Evolutionary conservation across 2,888 invertebrate genomes (phyloP).

Genomic region (Tanytarsus gracilentus): DNA sequence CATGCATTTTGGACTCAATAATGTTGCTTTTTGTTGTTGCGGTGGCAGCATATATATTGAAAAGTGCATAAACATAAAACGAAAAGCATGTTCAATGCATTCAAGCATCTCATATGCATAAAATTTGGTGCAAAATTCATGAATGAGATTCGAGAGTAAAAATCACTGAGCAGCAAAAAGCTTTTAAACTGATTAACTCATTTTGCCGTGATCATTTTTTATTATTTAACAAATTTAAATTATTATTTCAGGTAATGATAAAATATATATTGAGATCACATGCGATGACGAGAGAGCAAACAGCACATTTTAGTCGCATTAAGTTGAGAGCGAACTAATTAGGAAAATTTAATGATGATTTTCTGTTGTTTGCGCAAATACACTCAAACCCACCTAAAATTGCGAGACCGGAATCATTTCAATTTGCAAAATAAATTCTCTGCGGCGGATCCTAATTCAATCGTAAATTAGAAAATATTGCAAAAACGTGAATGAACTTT

Average conservation of each 20-base stretch:
- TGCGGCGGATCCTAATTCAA: too few relatives aligned
- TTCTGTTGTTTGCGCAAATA: not conserved
- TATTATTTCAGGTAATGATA: not conserved
- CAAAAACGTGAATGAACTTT: too few relatives aligned
- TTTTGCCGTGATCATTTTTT: not conserved
- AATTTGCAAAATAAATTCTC: too few relatives aligned
- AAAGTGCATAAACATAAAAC: not conserved
- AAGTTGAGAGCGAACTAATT: too few relatives aligned
- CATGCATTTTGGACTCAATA: not conserved
- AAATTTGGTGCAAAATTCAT: not conserved
- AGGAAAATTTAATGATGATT: slow-evolving; percentile 6
- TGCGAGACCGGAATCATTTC: too few relatives aligned
- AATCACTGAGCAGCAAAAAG: not conserved
- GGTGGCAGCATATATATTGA: not conserved
- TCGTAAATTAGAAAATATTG: too few relatives aligned
- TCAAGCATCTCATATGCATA: not conserved
- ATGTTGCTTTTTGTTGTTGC: too few relatives aligned
- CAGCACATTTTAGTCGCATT: too few relatives aligned
- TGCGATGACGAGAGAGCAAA: not conserved
- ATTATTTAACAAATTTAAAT: slow-evolving; percentile 2
- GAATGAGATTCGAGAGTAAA: not conserved
- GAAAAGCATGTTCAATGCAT: slow-evolving; percentile 3
- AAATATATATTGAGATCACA: not conserved
- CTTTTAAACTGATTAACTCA: slow-evolving; percentile 12
- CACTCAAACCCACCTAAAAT: too few relatives aligned